Base-by-base conservation (phyloP, 2,888 invertebrate genomes). In the Dryobota labecula region DNA sequence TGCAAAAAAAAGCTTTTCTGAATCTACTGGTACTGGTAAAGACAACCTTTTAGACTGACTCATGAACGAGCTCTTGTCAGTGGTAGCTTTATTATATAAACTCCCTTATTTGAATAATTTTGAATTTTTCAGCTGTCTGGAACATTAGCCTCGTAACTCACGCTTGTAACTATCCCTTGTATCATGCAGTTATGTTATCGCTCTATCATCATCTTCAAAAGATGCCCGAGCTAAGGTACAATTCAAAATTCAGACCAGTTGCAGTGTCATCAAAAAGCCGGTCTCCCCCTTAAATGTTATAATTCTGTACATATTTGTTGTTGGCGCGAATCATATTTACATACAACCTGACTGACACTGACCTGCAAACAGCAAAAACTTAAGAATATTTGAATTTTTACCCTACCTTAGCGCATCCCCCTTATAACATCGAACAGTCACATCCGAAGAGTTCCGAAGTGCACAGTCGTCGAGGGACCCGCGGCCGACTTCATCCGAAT, bases 401-500 rank as follows among this genome's bases (percentile, higher is more conserved):
- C n/a, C n/a, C n/a, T n/a, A n/a, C n/a, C n/a, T n/a, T n/a, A n/a
- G n/a, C n/a, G n/a, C n/a, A n/a, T n/a, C n/a, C n/a, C n/a, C n/a
- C n/a, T n/a, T n/a, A n/a, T n/a, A n/a, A n/a, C 27, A 43, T 27
- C 7, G 36, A n/a, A 67, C n/a, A 38, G 38, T 62, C 49, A 24
- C 30, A 51, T 43, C 43, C 70, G 58, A 68, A 24, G 51, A 47
- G 24, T 30, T 27, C 60, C 51, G 58, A 64, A 54, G 36, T 11
- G 58, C 56, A 38, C 61, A 15, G 33, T 27, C 56, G 36, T 18
- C 60, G 43, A 20, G 53, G 63, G 65, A 47, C 18, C 38, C 51
- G 20, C 77, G 5, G 27, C 65, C 56, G 65, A 76, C 62, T 56
- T 66, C 56, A 54, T 33, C 68, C 69, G 57, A 66, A 71, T 49